Evolutionary conservation across 1,140 invertebrate species (phyloP).

Genomic region (Drosophila suzukii): DNA sequence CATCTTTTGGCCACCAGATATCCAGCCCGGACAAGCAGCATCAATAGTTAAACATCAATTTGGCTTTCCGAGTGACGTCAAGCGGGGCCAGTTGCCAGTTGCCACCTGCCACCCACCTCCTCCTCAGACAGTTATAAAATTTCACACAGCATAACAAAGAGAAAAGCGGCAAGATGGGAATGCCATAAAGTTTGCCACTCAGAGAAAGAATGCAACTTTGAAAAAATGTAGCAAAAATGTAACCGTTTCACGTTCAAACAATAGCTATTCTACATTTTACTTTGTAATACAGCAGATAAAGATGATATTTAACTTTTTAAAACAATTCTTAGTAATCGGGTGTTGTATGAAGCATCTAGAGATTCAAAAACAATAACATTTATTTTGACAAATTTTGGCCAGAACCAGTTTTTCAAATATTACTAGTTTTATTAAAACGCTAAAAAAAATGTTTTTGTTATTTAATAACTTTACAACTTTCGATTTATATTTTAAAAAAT

Average conservation of each 20-base stretch:
- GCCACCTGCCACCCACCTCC: constrained; percentile 24
- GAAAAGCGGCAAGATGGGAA: constrained; percentile 25
- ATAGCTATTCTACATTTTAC: too few species aligned
- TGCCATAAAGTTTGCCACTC: background rate
- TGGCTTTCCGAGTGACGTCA: constrained; percentile 50
- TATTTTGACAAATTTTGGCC: too few species aligned
- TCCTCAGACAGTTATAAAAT: constrained; percentile 48
- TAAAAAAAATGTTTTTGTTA: too few species aligned
- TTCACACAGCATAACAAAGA: constrained; percentile 32
- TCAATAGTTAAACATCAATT: constrained; percentile 66
- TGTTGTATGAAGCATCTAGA: too few species aligned
- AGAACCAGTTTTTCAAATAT: too few species aligned
- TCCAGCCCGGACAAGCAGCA: constrained; percentile 33
- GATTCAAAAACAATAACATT: too few species aligned
- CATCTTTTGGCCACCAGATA: constrained; percentile 22
- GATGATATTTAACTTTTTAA: too few species aligned
- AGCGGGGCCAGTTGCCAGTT: constrained; percentile 38
- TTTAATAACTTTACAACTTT: too few species aligned
- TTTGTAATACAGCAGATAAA: too few species aligned
- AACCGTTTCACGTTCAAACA: background rate
- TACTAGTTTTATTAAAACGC: too few species aligned
- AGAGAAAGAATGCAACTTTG: background rate
- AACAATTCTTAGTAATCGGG: too few species aligned
- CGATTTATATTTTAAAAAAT: too few species aligned
- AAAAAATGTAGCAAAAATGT: background rate